Evolutionary conservation across 2,888 invertebrate genomes (phyloP).

Genomic region (Melangyna quadrimaculata): DNA sequence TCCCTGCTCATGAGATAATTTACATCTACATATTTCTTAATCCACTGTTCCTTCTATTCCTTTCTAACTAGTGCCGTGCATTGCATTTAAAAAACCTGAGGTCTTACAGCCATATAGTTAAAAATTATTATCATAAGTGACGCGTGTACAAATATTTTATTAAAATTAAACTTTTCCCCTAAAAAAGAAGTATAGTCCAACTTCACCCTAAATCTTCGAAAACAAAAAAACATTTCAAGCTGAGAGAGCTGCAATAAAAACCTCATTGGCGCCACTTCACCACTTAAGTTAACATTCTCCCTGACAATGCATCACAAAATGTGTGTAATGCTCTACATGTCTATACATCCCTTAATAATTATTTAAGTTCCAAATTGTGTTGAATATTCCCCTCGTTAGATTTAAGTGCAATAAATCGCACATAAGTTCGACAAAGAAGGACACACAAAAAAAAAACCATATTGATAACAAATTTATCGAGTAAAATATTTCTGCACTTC

Average conservation of each 20-base stretch:
- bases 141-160: background rate
- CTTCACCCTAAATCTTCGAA: background rate
- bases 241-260: slow-evolving; percentile 5
- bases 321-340: background rate
- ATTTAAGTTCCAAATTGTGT: background rate
- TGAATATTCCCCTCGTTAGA: background rate
- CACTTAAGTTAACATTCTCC: background rate
- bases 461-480: slow-evolving; percentile 57
- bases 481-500: background rate
- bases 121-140: too few relatives aligned
- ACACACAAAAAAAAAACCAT: slow-evolving; percentile 39
- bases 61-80: too few relatives aligned
- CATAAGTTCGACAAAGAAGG: slow-evolving; percentile 29
- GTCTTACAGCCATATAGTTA: too few relatives aligned
- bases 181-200: background rate
- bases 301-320: background rate
- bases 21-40: too few relatives aligned
- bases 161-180: background rate
- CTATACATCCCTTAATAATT: background rate
- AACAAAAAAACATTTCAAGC: background rate
- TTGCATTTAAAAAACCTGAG: too few relatives aligned
- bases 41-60: too few relatives aligned
- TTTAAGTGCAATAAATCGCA: slow-evolving; percentile 14
- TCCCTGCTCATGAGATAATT: too few relatives aligned
- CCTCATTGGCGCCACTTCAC: background rate